Evolutionary conservation across 2,888 invertebrate species (phyloP).

Genomic region (Alviniconcha strummeri): DNA sequence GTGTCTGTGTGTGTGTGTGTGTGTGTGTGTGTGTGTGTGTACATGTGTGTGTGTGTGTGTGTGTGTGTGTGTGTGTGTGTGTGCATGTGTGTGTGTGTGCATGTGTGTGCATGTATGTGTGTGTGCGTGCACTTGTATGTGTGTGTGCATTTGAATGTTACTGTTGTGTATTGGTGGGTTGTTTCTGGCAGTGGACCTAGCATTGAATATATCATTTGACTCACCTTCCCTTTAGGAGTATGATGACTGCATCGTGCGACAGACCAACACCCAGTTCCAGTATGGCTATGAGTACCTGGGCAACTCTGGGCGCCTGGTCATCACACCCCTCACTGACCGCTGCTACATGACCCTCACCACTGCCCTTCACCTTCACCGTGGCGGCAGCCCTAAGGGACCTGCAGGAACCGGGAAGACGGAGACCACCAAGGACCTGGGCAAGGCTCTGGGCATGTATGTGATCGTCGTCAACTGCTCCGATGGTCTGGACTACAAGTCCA

Average conservation of each 20-base stretch:
- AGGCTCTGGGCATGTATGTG: constrained; percentile 91
- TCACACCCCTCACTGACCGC: constrained; percentile 92
- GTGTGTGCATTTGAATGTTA: too few relatives aligned
- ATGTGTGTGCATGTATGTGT: too few relatives aligned
- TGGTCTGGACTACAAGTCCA: constrained; percentile 91
- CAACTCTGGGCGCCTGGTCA: constrained; percentile 90
- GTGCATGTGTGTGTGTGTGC: too few relatives aligned
- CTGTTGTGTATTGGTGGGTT: too few relatives aligned
- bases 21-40: too few relatives aligned
- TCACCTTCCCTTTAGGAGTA: constrained; percentile 67
- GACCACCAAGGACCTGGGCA: constrained; percentile 92
- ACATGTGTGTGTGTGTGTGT: too few relatives aligned
- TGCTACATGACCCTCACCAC: constrained; percentile 94
- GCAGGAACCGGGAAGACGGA: constrained; percentile 93
- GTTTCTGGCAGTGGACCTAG: too few relatives aligned
- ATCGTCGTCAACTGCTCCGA: constrained; percentile 95
- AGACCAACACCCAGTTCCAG: constrained; percentile 83
- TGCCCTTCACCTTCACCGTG: constrained; percentile 88
- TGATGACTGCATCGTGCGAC: constrained; percentile 87
- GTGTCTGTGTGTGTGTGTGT: too few relatives aligned
- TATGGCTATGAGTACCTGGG: constrained; percentile 95
- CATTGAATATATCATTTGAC: too few relatives aligned
- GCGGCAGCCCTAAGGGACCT: constrained; percentile 93
- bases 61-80: too few relatives aligned
- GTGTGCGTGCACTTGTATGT: too few relatives aligned